Base-by-base conservation (phyloP, 23 tunicate genomes). In the Corella eumyota region DNA sequence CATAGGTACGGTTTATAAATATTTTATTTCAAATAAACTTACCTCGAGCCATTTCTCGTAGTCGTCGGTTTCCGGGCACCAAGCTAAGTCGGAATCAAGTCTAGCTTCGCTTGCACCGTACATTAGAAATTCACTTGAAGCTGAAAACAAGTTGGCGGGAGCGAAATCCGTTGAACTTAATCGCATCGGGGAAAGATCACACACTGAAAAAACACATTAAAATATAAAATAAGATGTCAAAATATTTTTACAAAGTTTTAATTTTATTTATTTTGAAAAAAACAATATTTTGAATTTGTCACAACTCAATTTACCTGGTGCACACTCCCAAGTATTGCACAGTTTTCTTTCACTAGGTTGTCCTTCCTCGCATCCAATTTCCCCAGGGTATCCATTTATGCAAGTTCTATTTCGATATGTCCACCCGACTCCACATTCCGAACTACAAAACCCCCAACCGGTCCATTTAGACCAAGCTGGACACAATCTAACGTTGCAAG, bases 391-490 rank as follows among this genome's bases (percentile, higher is more conserved):
- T 6, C 82, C 82, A 66, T 75, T 75, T 45, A 45, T 50, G 61
- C 94, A 84, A 1, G 38, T 34, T 27, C 94, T 62, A 5, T 34
- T 35, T 29, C 94, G 67, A 20, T 23, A 17, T 13, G 35, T 53
- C 27, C 35, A 22, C 6, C 94, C 94, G 35, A 68, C 77, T 19
- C 94, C 83, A 50, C 94, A 84, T 4, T 71, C 50, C 36, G 71
- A 78, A 62, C 77, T 75, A 56, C 94, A 84, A 6, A 11, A 59
- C 17, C 75, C 73, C 94, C 94, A 84, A 9, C 52, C 17, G 26
- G 64, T 49, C 94, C 94, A 84, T 1, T 62, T 17, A 20, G 68
- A 58, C 82, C 82, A 75, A 2, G 34, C 44, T 66, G 82, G 82
- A 49, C 82, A 75, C 0, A n/a, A 31, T 23, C 36, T 50, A 0